phyloP scores from a whole-genome alignment of 2,113 vertebrate genomes.

The Cyphomyrus discorhynchus region DNA sequence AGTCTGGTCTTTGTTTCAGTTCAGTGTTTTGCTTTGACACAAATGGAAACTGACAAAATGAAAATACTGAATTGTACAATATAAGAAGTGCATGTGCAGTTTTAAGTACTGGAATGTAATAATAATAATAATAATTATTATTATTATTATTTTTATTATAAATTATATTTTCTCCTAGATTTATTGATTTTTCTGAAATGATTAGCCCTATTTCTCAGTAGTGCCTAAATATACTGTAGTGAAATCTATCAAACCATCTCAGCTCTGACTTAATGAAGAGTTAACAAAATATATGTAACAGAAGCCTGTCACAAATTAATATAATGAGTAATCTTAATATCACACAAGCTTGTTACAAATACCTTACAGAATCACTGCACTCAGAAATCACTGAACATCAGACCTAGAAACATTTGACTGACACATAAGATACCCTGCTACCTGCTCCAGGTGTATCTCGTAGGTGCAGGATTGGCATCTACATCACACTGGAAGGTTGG shows the following conservation, averaged over 20 bases:
- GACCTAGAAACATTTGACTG: background rate
- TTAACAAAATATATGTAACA: background rate
- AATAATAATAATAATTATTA: background rate
- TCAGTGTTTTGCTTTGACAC: background rate
- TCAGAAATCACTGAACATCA: background rate
- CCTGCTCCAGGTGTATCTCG: constrained; percentile 48
- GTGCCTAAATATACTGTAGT: background rate
- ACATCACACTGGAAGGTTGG: constrained; percentile 31
- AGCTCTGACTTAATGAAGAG: background rate
- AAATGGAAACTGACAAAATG: background rate
- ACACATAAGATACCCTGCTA: background rate
- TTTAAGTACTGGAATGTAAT: background rate
- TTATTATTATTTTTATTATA: too few relatives aligned
- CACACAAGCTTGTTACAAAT: background rate
- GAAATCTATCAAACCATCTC: background rate
- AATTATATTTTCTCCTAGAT: background rate
- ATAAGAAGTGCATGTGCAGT: background rate
- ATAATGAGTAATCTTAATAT: background rate
- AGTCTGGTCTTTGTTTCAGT: background rate
- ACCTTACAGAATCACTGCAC: background rate
- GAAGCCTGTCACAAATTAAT: background rate
- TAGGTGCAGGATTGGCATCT: constrained; percentile 33
- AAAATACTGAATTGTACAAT: background rate
- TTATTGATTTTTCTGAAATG: too few relatives aligned
- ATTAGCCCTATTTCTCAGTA: background rate